Evolutionary conservation across 2,797 vertebrate genomes (phyloP).

Genomic region (Poecilia gillii): DNA sequence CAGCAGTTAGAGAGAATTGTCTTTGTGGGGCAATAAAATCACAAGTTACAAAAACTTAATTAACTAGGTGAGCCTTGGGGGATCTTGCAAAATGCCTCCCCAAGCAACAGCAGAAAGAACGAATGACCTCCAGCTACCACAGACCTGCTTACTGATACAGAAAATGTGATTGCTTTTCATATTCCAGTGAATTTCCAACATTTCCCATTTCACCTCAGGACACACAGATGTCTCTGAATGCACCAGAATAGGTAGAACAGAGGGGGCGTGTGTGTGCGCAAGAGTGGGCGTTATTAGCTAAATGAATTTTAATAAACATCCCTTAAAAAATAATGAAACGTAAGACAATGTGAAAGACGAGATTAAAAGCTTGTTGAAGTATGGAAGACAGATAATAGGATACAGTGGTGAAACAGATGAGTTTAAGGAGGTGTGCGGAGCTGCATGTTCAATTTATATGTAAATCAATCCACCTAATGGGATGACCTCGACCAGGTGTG

Average conservation of each 20-base stretch:
- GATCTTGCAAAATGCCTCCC: slow-evolving; percentile 73
- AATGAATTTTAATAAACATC: slow-evolving; percentile 80
- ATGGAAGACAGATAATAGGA: slow-evolving; percentile 72
- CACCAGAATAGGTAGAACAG: slow-evolving; percentile 70
- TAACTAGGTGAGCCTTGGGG: slow-evolving; percentile 76
- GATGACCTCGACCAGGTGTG: slow-evolving; percentile 74
- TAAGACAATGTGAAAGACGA: slow-evolving; percentile 67
- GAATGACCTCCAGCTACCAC: slow-evolving; percentile 76
- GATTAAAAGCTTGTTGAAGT: slow-evolving; percentile 78
- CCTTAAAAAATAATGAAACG: slow-evolving; percentile 73
- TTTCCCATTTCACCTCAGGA: slow-evolving; percentile 81
- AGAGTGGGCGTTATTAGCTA: slow-evolving; percentile 73
- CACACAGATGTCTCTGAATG: slow-evolving; percentile 72
- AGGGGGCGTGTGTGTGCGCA: slow-evolving; percentile 55
- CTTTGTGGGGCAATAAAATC: slow-evolving; percentile 61
- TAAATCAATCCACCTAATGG: slow-evolving; percentile 76
- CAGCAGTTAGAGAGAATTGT: slow-evolving; percentile 43
- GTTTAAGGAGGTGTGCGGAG: slow-evolving; percentile 70
- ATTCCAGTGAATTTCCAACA: slow-evolving; percentile 78
- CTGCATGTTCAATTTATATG: slow-evolving; percentile 80
- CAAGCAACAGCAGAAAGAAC: slow-evolving; percentile 69
- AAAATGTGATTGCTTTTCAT: slow-evolving; percentile 88
- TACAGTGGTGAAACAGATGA: slow-evolving; percentile 70
- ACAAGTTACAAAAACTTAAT: slow-evolving; percentile 77
- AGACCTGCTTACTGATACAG: slow-evolving; percentile 86